Evolutionary conservation across 2,888 invertebrate species (phyloP).

Genomic region (Sminthurides aquaticus): DNA sequence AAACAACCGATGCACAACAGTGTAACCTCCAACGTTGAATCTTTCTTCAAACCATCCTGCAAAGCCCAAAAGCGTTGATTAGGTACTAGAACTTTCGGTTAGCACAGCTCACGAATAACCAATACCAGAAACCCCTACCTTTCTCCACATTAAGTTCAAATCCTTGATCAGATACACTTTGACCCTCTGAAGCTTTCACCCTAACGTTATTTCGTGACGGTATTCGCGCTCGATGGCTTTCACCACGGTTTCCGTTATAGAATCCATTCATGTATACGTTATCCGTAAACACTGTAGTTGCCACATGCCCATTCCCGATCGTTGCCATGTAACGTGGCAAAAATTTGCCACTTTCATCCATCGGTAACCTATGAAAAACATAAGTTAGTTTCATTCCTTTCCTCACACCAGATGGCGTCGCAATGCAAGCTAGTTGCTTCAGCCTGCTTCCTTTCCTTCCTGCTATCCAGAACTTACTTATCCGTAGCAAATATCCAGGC

Average conservation of each 20-base stretch:
- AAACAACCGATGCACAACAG: background rate
- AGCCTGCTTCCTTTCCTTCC: too few species aligned
- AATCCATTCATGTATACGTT: conserved; percentile 43
- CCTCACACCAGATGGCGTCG: too few species aligned
- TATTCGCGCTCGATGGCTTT: conserved; percentile 41
- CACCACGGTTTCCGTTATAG: conserved; percentile 42
- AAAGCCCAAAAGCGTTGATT: background rate
- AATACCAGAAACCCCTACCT: conserved; percentile 21
- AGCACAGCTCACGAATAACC: background rate
- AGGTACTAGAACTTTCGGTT: background rate
- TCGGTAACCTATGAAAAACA: conserved; percentile 25
- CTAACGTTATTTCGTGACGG: conserved; percentile 40
- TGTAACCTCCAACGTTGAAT: background rate
- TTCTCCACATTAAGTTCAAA: conserved; percentile 36
- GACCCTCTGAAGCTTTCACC: conserved; percentile 2
- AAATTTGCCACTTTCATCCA: conserved; percentile 31
- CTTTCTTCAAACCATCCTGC: background rate
- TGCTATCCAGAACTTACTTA: too few species aligned
- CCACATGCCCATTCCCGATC: conserved; percentile 43
- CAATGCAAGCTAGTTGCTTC: too few species aligned
- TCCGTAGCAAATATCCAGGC: too few species aligned
- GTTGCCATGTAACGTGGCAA: conserved; percentile 37
- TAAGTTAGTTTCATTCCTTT: too few species aligned
- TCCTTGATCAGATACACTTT: conserved; percentile 14
- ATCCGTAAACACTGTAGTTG: conserved; percentile 40